Base-by-base conservation (phyloP, 2,113 vertebrate genomes). In the Aythya baeri region DNA sequence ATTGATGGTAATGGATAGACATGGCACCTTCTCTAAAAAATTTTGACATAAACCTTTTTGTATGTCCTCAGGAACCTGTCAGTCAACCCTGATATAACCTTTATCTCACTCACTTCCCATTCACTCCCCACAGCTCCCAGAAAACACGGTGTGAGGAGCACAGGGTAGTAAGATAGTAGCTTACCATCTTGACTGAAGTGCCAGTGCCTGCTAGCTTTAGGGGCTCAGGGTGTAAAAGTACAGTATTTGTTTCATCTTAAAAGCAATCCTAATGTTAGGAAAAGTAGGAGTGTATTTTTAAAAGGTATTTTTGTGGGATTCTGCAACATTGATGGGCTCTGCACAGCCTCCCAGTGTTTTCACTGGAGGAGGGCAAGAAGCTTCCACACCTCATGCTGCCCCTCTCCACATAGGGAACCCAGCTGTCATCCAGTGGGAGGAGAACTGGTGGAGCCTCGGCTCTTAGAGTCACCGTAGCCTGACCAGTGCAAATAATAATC, bases 311-410 rank as follows among this genome's bases (percentile, higher is more conserved):
- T 86, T 80, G 13, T 49, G 68, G 41, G 61, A 27, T 81, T 88
- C 70, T 71, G 57, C 27, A 32, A 34, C 36, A 66, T 41, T 82
- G 63, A 49, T 27, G 34, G 74, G 55, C 61, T 85, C 71, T 89
- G 36, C 0, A 0, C 43, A 22, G 43, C 63, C 20, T 75, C 54
- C 43, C 1, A 7, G 6, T 0, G 10, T 66, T 59, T 66, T 61
- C 52, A 16, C n/a, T 31, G 62, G 9, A 54, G 32, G 54, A 36
- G 21, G 58, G 25, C 22, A 80, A 29, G 26, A 49, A 76, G 66
- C 27, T 71, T 76, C 41, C 34, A 16, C 22, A 52, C 36, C 36
- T 81, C 16, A 9, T 1, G 5, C 31, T 32, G 49, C 25, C 68
- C 26, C 62, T 70, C 46, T 49, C 67, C 31, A 15, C 1, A 2